Conservation (phyloP, 2,797 vertebrate genomes). For the Furcifer pardalis region DNA sequence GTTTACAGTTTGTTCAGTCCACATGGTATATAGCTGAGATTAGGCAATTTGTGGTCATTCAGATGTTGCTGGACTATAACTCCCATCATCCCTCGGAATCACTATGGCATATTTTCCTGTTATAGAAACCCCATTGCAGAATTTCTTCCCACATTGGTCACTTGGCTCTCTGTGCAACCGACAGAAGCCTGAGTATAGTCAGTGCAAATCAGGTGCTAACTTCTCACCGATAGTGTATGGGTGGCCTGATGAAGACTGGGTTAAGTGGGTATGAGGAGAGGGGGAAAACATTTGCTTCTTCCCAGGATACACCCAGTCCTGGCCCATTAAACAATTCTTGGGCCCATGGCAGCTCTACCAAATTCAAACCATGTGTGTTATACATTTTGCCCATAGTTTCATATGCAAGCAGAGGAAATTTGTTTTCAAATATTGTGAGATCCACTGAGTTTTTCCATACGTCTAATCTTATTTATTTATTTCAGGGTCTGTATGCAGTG, state of each 20-base stretch:
- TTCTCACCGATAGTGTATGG: neutral
- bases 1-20: neutral
- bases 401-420: conserved; percentile 29
- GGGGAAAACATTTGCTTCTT: neutral
- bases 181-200: too few species aligned
- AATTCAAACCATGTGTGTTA: conserved; percentile 23
- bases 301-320: conserved; percentile 1
- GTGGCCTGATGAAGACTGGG: neutral
- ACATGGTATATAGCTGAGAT: neutral
- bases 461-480: neutral
- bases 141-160: neutral
- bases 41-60: too few species aligned
- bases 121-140: neutral
- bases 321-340: conserved; percentile 17
- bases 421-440: conserved; percentile 23
- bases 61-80: too few species aligned
- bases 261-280: neutral
- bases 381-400: conserved; percentile 22
- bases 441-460: conserved; percentile 4
- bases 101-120: neutral
- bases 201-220: neutral
- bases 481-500: neutral
- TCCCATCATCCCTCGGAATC: too few species aligned
- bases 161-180: neutral
- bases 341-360: conserved; percentile 4